Conservation (phyloP, 2,113 vertebrate genomes). For the Orthonyx spaldingii region DNA sequence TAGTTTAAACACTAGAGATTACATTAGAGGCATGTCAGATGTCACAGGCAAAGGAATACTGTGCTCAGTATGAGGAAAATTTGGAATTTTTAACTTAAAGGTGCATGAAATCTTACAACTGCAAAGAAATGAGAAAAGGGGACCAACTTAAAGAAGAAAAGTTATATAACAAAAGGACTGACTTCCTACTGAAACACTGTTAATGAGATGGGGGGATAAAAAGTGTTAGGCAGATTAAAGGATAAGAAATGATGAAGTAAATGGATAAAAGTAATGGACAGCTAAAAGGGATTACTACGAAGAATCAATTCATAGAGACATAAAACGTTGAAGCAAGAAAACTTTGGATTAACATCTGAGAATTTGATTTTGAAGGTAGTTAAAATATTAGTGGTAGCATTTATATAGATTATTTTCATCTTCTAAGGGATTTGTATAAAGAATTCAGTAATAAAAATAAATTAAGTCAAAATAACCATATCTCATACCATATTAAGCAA, state of each 20-base stretch:
- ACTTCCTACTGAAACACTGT: background rate
- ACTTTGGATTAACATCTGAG: constrained; percentile 16
- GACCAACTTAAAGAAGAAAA: background rate
- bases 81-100: background rate
- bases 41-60: background rate
- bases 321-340: background rate
- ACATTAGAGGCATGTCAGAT: background rate
- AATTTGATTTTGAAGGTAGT: background rate
- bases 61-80: background rate
- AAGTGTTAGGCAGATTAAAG: constrained; percentile 30
- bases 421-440: background rate
- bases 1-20: background rate
- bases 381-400: background rate
- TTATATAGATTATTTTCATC: background rate
- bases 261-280: constrained; percentile 9
- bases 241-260: constrained; percentile 37
- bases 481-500: background rate
- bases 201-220: background rate
- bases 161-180: background rate
- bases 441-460: background rate
- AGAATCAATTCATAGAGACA: background rate
- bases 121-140: background rate
- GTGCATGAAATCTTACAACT: background rate
- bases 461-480: background rate
- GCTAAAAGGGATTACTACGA: constrained; percentile 7